Percentiles rank a stretch among this genome's conserved stretches.
phyloP scores from a whole-genome alignment of 2,113 vertebrate genomes.

The Blennius ocellaris region DNA sequence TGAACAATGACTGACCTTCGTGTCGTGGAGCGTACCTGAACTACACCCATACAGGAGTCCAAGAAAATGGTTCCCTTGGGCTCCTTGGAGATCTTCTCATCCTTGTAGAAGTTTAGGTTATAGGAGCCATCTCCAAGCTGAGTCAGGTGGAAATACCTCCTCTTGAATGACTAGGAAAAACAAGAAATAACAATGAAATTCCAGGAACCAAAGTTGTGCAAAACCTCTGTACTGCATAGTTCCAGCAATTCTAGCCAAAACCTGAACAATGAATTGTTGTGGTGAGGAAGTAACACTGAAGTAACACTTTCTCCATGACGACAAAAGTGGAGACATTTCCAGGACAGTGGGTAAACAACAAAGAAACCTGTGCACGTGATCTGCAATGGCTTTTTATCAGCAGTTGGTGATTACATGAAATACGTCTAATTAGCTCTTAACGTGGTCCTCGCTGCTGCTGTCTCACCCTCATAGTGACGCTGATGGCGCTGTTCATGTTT shows the following conservation, averaged over 20 bases:
- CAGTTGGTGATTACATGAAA: no score
- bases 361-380: no score
- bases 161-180: conserved; percentile 94
- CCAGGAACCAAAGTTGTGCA: no score
- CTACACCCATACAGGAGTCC: conserved; percentile 98
- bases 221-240: no score
- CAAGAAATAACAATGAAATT: conserved; percentile 30
- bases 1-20: conserved; percentile 13
- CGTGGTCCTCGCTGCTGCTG: neutral
- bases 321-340: no score
- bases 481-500: conserved; percentile 99
- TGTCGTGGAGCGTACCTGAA: conserved; percentile 86
- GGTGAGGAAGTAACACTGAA: no score
- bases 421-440: neutral
- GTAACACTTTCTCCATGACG: no score
- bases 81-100: conserved; percentile 99
- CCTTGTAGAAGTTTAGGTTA: conserved; percentile 99
- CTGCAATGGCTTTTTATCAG: no score
- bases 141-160: conserved; percentile 97
- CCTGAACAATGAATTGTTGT: no score
- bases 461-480: conserved; percentile 98
- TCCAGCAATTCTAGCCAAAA: no score
- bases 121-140: conserved; percentile 97
- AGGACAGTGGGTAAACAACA: no score
- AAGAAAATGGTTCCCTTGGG: conserved; percentile 99